These are phyloP conservation scores for Philaethria dido DNA, from an alignment of 2,888 invertebrate species.

Conservation along the genomic window DNA sequence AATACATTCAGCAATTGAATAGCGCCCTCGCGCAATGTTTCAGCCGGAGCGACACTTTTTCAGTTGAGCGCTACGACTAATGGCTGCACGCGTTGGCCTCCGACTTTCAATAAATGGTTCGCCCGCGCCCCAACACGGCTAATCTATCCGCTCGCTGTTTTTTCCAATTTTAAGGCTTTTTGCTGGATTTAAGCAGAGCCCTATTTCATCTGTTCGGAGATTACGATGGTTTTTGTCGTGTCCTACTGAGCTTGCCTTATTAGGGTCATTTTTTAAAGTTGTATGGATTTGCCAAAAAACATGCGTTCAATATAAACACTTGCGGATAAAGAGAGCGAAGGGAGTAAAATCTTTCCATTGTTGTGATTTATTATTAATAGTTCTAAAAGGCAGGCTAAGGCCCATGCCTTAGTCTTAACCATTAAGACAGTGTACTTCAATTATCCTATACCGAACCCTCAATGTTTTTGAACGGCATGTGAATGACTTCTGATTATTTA, in stretches of 20 bases:
- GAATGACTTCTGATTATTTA: too few relatives aligned
- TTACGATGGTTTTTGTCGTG: slow-evolving; percentile 36
- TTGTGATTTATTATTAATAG: too few relatives aligned
- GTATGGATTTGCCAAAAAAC: neutral
- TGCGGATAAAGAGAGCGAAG: neutral
- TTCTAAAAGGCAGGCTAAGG: too few relatives aligned
- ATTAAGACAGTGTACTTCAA: too few relatives aligned
- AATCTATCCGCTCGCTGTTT: slow-evolving; percentile 57
- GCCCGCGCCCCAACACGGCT: slow-evolving; percentile 58
- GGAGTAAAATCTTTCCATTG: too few relatives aligned
- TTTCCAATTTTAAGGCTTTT: slow-evolving; percentile 44
- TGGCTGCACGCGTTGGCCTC: slow-evolving; percentile 74
- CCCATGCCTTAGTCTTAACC: too few relatives aligned
- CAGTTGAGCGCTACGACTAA: slow-evolving; percentile 72
- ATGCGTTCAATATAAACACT: neutral
- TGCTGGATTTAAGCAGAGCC: slow-evolving; percentile 30
- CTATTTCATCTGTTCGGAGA: slow-evolving; percentile 39
- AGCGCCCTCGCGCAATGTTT: slow-evolving; percentile 74
- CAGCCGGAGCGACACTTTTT: slow-evolving; percentile 78
- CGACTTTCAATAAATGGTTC: slow-evolving; percentile 76
- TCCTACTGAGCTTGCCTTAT: slow-evolving; percentile 25
- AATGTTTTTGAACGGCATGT: too few relatives aligned
- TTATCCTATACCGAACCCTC: too few relatives aligned
- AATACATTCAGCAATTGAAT: slow-evolving; percentile 81
- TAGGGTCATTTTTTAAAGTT: slow-evolving; percentile 17